phyloP scores from a whole-genome alignment of 2,113 vertebrate genomes.

The Amblyornis subalaris region DNA sequence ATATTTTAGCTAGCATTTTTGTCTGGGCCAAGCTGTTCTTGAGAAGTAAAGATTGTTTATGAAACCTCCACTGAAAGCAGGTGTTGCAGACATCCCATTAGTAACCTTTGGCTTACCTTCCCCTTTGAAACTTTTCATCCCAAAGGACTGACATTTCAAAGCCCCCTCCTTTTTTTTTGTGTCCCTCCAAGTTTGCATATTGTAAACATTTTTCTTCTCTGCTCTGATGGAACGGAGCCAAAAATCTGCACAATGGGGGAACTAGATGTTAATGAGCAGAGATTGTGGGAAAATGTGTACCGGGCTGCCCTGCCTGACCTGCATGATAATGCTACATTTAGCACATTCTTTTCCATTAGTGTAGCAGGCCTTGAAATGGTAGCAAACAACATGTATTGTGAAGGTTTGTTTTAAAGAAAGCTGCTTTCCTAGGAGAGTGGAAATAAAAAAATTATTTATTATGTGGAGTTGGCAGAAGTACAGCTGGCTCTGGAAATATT shows the following conservation, averaged over 20 bases:
- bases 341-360: constrained; percentile 68
- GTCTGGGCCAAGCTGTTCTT: not conserved
- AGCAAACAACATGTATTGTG: constrained; percentile 58
- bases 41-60: constrained; percentile 52
- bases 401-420: constrained; percentile 52
- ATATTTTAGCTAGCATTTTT: constrained; percentile 29
- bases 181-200: constrained; percentile 57
- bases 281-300: constrained; percentile 70
- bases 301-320: constrained; percentile 64
- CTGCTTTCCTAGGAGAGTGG: constrained; percentile 36
- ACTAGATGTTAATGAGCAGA: constrained; percentile 68
- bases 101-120: constrained; percentile 63
- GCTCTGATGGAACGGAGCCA: constrained; percentile 59
- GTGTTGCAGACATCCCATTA: constrained; percentile 57
- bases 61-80: constrained; percentile 57
- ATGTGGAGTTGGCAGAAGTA: not conserved
- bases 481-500: constrained; percentile 25
- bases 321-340: constrained; percentile 71
- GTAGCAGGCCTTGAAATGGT: constrained; percentile 48
- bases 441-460: constrained; percentile 57
- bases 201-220: constrained; percentile 64
- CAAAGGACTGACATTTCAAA: constrained; percentile 57
- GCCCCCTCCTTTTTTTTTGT: not conserved
- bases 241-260: constrained; percentile 65
- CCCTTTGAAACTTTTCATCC: constrained; percentile 50